phyloP scores from a whole-genome alignment of 2,113 vertebrate genomes.

The Steatornis caripensis region DNA sequence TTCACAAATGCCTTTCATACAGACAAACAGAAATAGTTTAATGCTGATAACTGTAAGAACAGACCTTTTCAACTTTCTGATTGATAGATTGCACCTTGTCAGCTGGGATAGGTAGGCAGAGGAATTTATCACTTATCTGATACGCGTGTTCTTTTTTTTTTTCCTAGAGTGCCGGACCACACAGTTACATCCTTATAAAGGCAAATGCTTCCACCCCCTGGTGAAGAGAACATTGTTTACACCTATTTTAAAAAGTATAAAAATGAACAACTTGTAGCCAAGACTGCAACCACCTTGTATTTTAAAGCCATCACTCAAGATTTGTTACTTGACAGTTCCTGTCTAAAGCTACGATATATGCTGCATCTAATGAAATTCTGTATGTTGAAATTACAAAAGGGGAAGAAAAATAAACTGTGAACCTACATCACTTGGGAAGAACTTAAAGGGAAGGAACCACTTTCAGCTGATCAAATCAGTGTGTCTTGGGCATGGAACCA shows the following conservation, averaged over 20 bases:
- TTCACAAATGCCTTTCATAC: neutral
- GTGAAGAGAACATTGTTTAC: slow-evolving; percentile 80
- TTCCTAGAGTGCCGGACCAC: slow-evolving; percentile 77
- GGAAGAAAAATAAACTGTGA: slow-evolving; percentile 45
- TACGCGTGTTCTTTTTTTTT: neutral
- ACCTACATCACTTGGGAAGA: slow-evolving; percentile 54
- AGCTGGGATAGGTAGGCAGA: neutral
- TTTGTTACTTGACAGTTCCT: slow-evolving; percentile 78
- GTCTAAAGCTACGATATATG: slow-evolving; percentile 77
- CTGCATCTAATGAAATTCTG: slow-evolving; percentile 76
- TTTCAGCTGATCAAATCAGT: slow-evolving; percentile 68
- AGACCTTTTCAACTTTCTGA: neutral
- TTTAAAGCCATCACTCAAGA: slow-evolving; percentile 79
- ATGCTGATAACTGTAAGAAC: neutral
- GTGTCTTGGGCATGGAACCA: slow-evolving; percentile 85
- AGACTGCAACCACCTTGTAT: slow-evolving; percentile 72
- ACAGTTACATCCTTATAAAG: slow-evolving; percentile 72
- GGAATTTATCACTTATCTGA: neutral
- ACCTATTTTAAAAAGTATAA: slow-evolving; percentile 59
- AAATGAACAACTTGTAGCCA: slow-evolving; percentile 63
- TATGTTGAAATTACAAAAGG: slow-evolving; percentile 61
- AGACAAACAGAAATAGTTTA: neutral
- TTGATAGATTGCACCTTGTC: neutral
- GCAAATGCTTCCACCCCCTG: slow-evolving; percentile 79
- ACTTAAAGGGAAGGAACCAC: slow-evolving; percentile 52